These are phyloP conservation scores for Dicaeum eximium DNA, from an alignment of 2,113 vertebrate genomes.

Conservation along the genomic window DNA sequence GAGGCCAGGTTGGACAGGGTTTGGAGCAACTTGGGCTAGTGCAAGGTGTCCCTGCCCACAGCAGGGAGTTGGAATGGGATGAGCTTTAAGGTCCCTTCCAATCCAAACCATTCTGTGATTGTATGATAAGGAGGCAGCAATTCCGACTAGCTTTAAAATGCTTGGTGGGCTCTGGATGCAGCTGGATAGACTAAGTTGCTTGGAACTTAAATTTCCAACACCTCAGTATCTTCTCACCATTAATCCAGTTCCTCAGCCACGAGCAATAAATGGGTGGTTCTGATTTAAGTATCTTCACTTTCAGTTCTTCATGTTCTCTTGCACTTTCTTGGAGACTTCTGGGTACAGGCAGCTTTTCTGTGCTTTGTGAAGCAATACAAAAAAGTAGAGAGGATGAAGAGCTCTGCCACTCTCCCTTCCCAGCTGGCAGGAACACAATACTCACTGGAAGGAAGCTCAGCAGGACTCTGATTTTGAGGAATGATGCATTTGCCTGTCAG, in stretches of 20 bases:
- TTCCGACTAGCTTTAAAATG: background rate
- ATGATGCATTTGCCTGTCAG: background rate
- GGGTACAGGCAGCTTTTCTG: background rate
- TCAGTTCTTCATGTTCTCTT: background rate
- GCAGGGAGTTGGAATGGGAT: background rate
- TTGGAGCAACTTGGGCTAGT: background rate
- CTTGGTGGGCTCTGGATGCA: background rate
- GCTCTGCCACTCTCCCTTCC: background rate
- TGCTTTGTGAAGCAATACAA: background rate
- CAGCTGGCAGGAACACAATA: background rate
- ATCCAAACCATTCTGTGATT: background rate
- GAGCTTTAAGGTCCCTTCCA: background rate
- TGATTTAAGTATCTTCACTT: background rate
- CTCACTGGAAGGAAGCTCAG: background rate
- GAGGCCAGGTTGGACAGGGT: background rate
- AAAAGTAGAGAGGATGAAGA: background rate
- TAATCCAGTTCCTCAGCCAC: background rate
- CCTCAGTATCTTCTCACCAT: accelerated
- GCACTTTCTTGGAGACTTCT: background rate
- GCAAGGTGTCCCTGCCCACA: background rate
- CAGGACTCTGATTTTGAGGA: background rate
- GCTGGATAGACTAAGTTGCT: background rate
- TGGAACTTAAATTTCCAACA: background rate
- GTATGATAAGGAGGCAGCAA: background rate
- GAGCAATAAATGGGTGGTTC: background rate